Evolutionary conservation across 1,140 invertebrate genomes (phyloP).

Genomic region (Heliconius hermathena): DNA sequence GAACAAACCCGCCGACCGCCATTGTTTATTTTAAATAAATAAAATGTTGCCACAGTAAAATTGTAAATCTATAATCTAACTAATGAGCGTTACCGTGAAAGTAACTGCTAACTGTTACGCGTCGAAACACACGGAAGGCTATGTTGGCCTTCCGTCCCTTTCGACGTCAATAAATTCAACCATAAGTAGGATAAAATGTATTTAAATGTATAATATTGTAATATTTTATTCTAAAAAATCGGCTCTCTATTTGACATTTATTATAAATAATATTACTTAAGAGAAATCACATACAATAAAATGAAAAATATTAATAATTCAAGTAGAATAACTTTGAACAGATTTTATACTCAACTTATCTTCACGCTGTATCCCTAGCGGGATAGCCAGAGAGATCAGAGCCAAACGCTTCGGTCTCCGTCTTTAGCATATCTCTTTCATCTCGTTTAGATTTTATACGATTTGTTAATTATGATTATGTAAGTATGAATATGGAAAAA

Average conservation of each 20-base stretch:
- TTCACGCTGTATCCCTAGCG: too few relatives aligned
- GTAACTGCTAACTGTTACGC: conserved; percentile 32
- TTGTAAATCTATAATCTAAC: conserved; percentile 14
- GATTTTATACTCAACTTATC: too few relatives aligned
- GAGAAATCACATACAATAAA: too few relatives aligned
- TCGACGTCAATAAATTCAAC: conserved; percentile 25
- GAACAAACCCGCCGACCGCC: conserved; percentile 71
- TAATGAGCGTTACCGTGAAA: conserved; percentile 32
- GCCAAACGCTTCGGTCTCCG: too few relatives aligned
- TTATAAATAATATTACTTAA: too few relatives aligned
- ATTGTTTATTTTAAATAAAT: conserved; percentile 10
- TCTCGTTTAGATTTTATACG: not conserved
- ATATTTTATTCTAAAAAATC: not conserved
- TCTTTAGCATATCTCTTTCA: too few relatives aligned
- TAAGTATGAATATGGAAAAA: not conserved
- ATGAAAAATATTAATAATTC: too few relatives aligned
- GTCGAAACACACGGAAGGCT: conserved; percentile 36
- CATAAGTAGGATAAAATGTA: conserved; percentile 7
- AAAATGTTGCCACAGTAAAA: conserved; percentile 10
- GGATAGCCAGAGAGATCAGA: too few relatives aligned
- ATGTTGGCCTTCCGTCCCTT: conserved; percentile 21
- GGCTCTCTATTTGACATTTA: too few relatives aligned
- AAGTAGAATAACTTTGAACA: too few relatives aligned
- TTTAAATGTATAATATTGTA: not conserved
- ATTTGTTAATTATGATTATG: not conserved